phyloP scores from a whole-genome alignment of 2,113 vertebrate species.

The Rhabdornis inornatus region DNA sequence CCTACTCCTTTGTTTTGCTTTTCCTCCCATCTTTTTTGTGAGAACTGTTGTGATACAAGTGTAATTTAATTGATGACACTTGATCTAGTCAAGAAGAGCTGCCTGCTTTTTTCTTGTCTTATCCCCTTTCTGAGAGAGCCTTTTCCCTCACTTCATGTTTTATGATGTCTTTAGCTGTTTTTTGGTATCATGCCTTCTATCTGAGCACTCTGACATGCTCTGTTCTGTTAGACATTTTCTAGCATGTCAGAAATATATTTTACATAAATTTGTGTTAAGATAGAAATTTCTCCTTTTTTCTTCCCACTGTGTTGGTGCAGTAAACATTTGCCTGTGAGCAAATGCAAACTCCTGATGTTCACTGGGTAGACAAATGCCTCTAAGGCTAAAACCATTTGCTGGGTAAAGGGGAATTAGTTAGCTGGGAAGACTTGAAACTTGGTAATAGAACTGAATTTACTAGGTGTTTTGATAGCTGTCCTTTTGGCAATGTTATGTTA shows the following conservation, averaged over 20 bases:
- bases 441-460: neutral
- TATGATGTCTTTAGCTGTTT: neutral
- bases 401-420: neutral
- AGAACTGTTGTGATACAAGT: neutral
- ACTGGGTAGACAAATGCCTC: neutral
- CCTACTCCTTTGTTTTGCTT: neutral
- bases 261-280: neutral
- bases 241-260: neutral
- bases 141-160: neutral
- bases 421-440: neutral
- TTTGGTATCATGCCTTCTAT: fast-evolving
- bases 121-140: neutral
- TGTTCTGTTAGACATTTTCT: neutral
- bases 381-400: neutral
- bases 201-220: neutral
- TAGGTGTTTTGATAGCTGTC: neutral
- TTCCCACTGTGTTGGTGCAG: neutral
- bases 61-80: neutral
- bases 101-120: neutral
- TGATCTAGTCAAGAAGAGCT: neutral
- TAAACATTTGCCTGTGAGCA: neutral
- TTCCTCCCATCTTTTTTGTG: fast-evolving
- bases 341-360: neutral
- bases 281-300: neutral
- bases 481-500: neutral